phyloP scores from a whole-genome alignment of 2,888 invertebrate genomes.

The Gymnoscelis rufifasciata region DNA sequence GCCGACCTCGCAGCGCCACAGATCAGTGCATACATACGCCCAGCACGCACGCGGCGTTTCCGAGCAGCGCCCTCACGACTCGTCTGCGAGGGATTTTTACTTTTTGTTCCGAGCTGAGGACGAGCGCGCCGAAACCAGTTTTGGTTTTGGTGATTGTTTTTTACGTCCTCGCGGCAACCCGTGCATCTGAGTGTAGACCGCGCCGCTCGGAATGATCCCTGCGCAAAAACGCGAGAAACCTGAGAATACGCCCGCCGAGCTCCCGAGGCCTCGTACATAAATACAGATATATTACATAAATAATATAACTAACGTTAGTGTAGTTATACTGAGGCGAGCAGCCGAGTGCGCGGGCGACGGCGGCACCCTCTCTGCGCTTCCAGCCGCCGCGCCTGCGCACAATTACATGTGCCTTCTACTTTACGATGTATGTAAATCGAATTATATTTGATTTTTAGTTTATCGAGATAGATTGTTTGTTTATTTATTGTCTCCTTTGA shows the following conservation, averaged over 20 bases:
- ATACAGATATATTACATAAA: constrained; percentile 45
- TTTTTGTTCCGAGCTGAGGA: constrained; percentile 66
- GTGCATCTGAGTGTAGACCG: constrained; percentile 39
- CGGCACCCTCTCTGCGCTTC: constrained; percentile 52
- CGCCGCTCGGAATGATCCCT: constrained; percentile 47
- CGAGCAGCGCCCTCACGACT: constrained; percentile 49
- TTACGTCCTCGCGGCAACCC: constrained; percentile 57
- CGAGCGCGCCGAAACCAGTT: constrained; percentile 65
- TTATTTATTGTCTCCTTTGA: constrained; percentile 77
- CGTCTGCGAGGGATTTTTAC: constrained; percentile 59
- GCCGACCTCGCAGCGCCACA: constrained; percentile 28
- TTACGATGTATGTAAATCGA: constrained; percentile 63
- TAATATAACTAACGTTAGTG: constrained; percentile 17
- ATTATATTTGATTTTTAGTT: constrained; percentile 78
- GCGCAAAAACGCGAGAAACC: constrained; percentile 54
- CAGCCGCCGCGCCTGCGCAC: constrained; percentile 46
- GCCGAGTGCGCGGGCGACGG: constrained; percentile 37
- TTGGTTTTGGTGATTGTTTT: constrained; percentile 71
- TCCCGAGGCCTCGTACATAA: constrained; percentile 54
- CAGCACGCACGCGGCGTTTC: constrained; percentile 49
- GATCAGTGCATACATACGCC: no score
- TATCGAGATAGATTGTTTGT: constrained; percentile 73
- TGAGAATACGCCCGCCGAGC: constrained; percentile 55
- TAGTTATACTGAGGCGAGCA: constrained; percentile 21
- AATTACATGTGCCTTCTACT: constrained; percentile 71